Conservation (phyloP, 2,797 vertebrate genomes). For the Enteromius trimaculatus region DNA sequence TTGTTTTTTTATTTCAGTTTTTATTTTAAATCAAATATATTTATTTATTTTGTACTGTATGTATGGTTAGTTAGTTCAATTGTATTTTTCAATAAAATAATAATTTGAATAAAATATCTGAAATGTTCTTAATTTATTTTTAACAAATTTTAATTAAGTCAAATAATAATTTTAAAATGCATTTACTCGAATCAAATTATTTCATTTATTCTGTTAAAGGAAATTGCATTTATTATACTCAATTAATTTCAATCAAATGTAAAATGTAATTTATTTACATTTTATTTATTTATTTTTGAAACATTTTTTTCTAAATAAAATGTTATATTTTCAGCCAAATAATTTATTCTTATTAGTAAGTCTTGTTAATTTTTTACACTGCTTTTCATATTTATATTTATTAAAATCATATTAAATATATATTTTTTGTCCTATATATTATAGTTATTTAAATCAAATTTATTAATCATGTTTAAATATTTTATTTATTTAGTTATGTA, state of each 20-base stretch:
- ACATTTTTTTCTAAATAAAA: background rate
- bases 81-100: background rate
- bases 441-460: background rate
- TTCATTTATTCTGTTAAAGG: background rate
- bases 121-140: background rate
- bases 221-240: background rate
- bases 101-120: background rate
- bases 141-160: background rate
- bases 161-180: background rate
- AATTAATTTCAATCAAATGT: background rate
- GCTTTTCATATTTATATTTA: background rate
- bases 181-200: background rate
- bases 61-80: background rate
- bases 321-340: background rate
- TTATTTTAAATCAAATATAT: background rate
- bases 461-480: background rate
- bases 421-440: background rate
- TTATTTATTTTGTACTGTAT: background rate
- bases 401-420: background rate
- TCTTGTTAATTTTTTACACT: background rate
- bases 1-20: background rate
- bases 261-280: background rate
- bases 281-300: background rate
- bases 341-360: background rate
- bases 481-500: background rate